These are phyloP conservation scores for Cerastis leucographa DNA, from an alignment of 2,888 invertebrate species.

Conservation along the genomic window DNA sequence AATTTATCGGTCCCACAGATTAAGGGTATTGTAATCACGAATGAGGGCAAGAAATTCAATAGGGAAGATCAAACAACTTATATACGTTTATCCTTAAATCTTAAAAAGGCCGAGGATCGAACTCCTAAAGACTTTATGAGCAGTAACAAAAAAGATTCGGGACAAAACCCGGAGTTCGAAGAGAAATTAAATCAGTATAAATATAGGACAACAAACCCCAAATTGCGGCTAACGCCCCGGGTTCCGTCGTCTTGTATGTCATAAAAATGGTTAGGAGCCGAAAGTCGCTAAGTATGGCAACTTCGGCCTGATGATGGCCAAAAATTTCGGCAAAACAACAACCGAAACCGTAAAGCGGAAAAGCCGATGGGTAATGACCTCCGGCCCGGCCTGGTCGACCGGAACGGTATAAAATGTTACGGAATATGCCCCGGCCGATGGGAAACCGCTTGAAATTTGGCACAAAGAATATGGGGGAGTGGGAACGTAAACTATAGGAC, in stretches of 20 bases:
- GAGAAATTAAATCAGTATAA: slow-evolving; percentile 61
- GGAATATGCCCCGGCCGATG: slow-evolving; percentile 67
- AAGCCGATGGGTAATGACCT: slow-evolving; percentile 71
- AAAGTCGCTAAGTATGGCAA: slow-evolving; percentile 65
- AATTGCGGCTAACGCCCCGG: slow-evolving; percentile 49
- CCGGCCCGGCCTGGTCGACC: slow-evolving; percentile 66
- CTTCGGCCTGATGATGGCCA: slow-evolving; percentile 60
- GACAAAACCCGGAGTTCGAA: slow-evolving; percentile 44
- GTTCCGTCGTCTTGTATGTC: slow-evolving; percentile 48
- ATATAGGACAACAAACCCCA: slow-evolving; percentile 56
- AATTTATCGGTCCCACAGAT: slow-evolving; percentile 49
- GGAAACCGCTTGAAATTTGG: slow-evolving; percentile 59
- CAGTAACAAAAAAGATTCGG: slow-evolving; percentile 51
- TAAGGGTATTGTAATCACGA: slow-evolving; percentile 57
- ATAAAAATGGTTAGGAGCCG: slow-evolving; percentile 60
- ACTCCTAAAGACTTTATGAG: slow-evolving; percentile 59
- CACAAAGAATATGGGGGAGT: slow-evolving; percentile 50
- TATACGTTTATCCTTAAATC: slow-evolving; percentile 56
- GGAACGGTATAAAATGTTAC: slow-evolving; percentile 71
- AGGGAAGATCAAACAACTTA: slow-evolving; percentile 61
- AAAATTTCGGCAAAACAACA: slow-evolving; percentile 67
- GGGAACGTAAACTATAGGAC: slow-evolving; percentile 48
- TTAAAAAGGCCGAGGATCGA: slow-evolving; percentile 52
- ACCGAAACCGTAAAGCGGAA: slow-evolving; percentile 68
- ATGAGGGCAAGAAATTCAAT: slow-evolving; percentile 44